These are phyloP conservation scores for Pica pica DNA, from an alignment of 2,113 vertebrate species.

Conservation along the genomic window DNA sequence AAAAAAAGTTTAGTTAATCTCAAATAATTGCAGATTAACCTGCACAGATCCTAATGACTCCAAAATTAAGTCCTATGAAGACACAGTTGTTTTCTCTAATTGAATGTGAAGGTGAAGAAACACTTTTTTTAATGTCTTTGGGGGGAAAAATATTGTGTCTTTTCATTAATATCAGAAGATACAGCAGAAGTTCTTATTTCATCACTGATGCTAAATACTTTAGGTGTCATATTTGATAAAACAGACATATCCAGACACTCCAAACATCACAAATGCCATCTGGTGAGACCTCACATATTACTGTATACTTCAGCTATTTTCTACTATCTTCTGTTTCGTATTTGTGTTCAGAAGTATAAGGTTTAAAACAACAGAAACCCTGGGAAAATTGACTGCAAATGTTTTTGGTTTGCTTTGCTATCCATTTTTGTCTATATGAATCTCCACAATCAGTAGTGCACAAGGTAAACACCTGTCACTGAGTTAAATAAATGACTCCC, in stretches of 20 bases:
- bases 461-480: neutral
- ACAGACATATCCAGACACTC: neutral
- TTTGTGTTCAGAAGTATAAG: neutral
- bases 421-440: neutral
- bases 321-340: neutral
- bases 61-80: neutral
- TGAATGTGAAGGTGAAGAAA: neutral
- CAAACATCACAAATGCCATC: neutral
- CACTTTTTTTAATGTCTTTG: neutral
- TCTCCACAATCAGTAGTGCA: neutral
- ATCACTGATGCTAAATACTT: neutral
- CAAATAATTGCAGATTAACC: neutral
- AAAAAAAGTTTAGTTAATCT: neutral
- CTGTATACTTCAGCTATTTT: neutral
- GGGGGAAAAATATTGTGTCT: rapidly evolving
- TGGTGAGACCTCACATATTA: neutral
- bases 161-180: neutral
- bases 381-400: neutral
- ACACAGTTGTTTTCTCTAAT: neutral
- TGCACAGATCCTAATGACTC: neutral
- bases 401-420: neutral
- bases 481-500: neutral
- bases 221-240: conserved; percentile 1
- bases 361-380: neutral
- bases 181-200: neutral